These are phyloP conservation scores for Amblyjoppa fuscipennis DNA, from an alignment of 2,888 invertebrate genomes.

Conservation along the genomic window DNA sequence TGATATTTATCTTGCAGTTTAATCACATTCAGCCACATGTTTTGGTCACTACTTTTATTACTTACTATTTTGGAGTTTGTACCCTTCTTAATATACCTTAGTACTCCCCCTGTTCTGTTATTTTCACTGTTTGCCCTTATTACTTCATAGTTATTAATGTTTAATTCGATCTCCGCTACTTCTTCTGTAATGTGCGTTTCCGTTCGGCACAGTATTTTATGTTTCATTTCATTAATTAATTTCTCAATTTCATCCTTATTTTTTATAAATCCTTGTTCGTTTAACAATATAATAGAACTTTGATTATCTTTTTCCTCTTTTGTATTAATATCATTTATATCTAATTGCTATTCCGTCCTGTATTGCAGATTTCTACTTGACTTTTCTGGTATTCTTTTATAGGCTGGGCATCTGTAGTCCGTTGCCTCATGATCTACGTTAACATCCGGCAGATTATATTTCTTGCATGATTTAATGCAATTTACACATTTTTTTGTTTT, in stretches of 20 bases:
- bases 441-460: neutral
- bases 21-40: conserved; percentile 7
- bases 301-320: neutral
- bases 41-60: neutral
- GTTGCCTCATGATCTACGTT: conserved; percentile 33
- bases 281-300: conserved; percentile 1
- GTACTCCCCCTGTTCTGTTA: conserved; percentile 1
- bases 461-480: neutral
- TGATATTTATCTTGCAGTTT: conserved; percentile 15
- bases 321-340: neutral
- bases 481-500: neutral
- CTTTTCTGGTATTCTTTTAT: conserved; percentile 12
- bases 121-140: neutral
- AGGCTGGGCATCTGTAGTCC: conserved; percentile 28
- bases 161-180: conserved; percentile 6
- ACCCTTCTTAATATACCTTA: neutral
- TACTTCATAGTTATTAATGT: conserved; percentile 16
- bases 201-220: conserved; percentile 26
- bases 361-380: conserved; percentile 9
- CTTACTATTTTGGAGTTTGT: neutral
- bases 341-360: conserved; percentile 46
- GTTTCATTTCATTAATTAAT: conserved; percentile 16
- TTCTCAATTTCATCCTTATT: conserved; percentile 52
- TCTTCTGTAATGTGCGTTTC: conserved; percentile 27
- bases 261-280: conserved; percentile 43